Conservation (phyloP, 2,888 invertebrate species). For the Phortica magna region DNA sequence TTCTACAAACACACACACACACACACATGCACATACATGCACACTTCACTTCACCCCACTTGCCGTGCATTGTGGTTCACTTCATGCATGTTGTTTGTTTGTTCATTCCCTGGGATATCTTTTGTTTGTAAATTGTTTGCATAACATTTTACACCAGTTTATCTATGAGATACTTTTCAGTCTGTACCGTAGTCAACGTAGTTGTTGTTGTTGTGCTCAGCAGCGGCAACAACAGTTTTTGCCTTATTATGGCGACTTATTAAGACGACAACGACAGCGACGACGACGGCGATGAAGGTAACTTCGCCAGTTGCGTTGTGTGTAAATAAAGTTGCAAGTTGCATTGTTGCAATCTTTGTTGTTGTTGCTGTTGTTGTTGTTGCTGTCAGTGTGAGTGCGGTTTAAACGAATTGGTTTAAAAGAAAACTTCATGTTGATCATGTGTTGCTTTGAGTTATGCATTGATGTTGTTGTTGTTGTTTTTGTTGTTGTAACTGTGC, state of each 20-base stretch:
- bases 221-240: neutral
- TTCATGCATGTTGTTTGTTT: neutral
- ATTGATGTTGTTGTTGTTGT: too few relatives aligned
- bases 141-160: conserved; percentile 44
- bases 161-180: conserved; percentile 30
- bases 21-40: neutral
- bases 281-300: neutral
- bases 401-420: too few relatives aligned
- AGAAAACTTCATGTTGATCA: too few relatives aligned
- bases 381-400: neutral
- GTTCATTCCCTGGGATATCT: neutral
- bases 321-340: neutral
- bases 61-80: too few relatives aligned
- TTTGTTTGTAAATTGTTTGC: conserved; percentile 40
- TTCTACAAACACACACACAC: neutral
- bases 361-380: neutral
- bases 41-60: neutral
- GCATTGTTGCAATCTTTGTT: neutral
- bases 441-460: too few relatives aligned
- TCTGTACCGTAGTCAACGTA: neutral
- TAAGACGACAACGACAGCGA: neutral
- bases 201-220: neutral
- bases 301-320: neutral
- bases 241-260: conserved; percentile 6
- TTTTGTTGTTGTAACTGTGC: too few relatives aligned